Percentiles rank a stretch among this genome's conserved stretches.
phyloP scores from a whole-genome alignment of 2,888 invertebrate species.

The Cyrtodaria siliqua region DNA sequence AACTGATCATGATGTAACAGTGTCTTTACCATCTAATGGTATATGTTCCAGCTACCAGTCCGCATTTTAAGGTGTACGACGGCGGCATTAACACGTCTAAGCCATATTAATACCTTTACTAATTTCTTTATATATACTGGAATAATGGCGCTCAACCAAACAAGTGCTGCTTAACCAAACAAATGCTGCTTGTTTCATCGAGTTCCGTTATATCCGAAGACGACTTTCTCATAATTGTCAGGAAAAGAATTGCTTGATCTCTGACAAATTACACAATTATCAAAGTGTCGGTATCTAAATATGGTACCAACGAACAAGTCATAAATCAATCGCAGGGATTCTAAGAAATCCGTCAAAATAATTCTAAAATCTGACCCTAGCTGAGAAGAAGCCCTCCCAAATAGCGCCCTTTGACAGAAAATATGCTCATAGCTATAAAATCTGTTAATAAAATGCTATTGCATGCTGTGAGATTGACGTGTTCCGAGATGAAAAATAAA shows the following conservation, averaged over 20 bases:
- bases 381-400: slow-evolving; percentile 48
- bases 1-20: no score
- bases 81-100: no score
- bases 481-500: slow-evolving; percentile 58
- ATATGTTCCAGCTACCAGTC: no score
- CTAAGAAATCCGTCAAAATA: slow-evolving; percentile 39
- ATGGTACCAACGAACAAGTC: background rate
- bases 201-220: no score
- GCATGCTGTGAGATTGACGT: slow-evolving; percentile 57
- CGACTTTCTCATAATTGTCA: no score
- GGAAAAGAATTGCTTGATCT: background rate
- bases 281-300: slow-evolving; percentile 12
- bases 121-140: no score
- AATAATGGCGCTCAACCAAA: no score
- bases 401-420: slow-evolving; percentile 59
- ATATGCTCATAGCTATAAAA: slow-evolving; percentile 58
- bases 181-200: background rate
- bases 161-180: no score
- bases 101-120: no score
- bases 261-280: slow-evolving; percentile 21
- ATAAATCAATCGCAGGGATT: slow-evolving; percentile 39
- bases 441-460: slow-evolving; percentile 62
- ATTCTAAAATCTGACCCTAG: slow-evolving; percentile 42
- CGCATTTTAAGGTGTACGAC: no score
- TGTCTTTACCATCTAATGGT: no score